A percentile compares a stretch with the other conserved stretches of the same genome.
Evolutionary conservation across 2,888 invertebrate genomes (phyloP).

Genomic region (Cyrtodaria siliqua): DNA sequence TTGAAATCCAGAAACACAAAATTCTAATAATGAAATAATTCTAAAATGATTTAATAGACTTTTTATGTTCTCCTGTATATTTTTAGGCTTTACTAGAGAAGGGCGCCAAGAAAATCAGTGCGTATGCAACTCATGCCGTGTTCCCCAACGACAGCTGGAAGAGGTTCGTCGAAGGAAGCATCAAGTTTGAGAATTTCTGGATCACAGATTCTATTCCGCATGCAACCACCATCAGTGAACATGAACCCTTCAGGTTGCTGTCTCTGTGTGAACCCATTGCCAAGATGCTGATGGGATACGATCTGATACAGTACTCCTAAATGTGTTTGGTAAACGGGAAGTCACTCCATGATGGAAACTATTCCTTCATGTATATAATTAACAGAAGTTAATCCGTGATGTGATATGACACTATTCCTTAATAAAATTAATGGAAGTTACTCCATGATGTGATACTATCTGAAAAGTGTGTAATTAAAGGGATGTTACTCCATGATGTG

Average conservation of each 20-base stretch:
- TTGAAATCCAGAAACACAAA: too few relatives aligned
- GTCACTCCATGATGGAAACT: too few relatives aligned
- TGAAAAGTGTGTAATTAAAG: too few relatives aligned
- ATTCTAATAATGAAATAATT: too few relatives aligned
- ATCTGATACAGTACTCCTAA: conserved; percentile 71
- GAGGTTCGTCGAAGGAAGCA: conserved; percentile 76
- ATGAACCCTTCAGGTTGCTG: conserved; percentile 84
- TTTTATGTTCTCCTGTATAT: too few relatives aligned
- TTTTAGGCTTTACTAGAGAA: conserved; percentile 78
- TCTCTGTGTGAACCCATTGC: conserved; percentile 83
- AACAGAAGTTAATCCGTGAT: too few relatives aligned
- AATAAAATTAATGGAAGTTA: too few relatives aligned
- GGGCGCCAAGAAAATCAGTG: conserved; percentile 83
- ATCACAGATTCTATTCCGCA: conserved; percentile 86
- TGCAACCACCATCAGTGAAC: conserved; percentile 79
- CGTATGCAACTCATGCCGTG: conserved; percentile 86
- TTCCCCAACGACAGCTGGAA: conserved; percentile 86
- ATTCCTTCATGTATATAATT: too few relatives aligned
- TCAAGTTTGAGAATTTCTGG: conserved; percentile 85
- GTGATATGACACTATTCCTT: too few relatives aligned
- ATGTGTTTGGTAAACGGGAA: not conserved
- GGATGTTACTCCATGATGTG: too few relatives aligned
- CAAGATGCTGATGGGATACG: conserved; percentile 83
- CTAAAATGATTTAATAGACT: too few relatives aligned
- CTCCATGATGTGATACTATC: too few relatives aligned